Conservation (phyloP, 1,140 invertebrate species). For the Mycetomoellerius zeteki region DNA sequence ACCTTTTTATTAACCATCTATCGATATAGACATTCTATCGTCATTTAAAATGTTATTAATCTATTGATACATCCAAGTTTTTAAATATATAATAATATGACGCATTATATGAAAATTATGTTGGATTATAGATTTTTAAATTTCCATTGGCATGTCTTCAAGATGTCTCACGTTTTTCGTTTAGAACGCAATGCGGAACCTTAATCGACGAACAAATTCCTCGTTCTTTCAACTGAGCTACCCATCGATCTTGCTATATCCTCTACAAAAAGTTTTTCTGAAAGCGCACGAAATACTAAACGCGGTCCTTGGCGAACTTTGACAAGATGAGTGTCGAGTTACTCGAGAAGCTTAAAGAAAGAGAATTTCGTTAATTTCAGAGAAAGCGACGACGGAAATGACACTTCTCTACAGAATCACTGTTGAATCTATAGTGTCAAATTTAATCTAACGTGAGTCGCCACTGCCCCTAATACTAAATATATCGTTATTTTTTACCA, state of each 20-base stretch:
- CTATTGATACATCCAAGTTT: neutral
- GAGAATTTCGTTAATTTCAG: constrained; percentile 43
- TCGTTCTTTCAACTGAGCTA: constrained; percentile 8
- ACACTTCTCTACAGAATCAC: neutral
- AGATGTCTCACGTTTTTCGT: neutral
- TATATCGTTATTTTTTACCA: too few relatives aligned
- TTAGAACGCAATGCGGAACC: constrained; percentile 38
- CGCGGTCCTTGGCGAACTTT: neutral
- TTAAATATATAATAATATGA: neutral
- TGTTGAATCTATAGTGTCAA: too few relatives aligned
- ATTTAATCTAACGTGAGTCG: too few relatives aligned
- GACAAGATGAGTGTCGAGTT: neutral
- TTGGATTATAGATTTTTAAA: constrained; percentile 15
- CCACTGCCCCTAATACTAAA: too few relatives aligned
- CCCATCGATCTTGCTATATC: neutral
- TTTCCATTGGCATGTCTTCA: constrained; percentile 20
- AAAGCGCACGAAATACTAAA: constrained; percentile 12
- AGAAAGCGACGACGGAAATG: neutral
- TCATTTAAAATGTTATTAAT: neutral
- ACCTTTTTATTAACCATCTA: neutral
- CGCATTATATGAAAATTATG: neutral
- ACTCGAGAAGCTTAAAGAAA: constrained; percentile 2
- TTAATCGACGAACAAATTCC: constrained; percentile 42
- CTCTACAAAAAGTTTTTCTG: constrained; percentile 22
- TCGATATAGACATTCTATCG: neutral